Base-by-base conservation (phyloP, 2,888 invertebrate genomes). In the Thelaira solivaga region DNA sequence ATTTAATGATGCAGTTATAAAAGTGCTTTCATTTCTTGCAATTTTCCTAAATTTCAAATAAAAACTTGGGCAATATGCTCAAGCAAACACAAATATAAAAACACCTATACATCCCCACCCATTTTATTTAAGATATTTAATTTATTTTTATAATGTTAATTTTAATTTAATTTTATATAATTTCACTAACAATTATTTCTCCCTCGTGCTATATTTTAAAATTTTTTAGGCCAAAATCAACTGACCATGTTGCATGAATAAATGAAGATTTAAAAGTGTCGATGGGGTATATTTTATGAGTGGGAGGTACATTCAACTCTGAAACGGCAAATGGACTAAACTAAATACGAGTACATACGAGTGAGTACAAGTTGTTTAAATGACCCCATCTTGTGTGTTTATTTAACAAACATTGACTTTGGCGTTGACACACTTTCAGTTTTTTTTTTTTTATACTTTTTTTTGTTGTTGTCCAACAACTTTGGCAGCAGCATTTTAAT, bases 401-500 rank as follows among this genome's bases (percentile, higher is more conserved):
- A n/a, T n/a, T 69, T 74, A 64, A 74, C 51, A 74, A 78, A 78
- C 69, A 78, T 78, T 78, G 74, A 74, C 77, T 78, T 78, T 78
- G 77, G 77, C 74, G 77, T 78, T 78, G 77, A 78, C 77, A 78
- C 64, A 74, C 59, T 78, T 77, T 65, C 24, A 47, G 18, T 64
- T 49, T 41, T 57, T 72, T 47, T 5, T 39, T 20, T 65, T 43
- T 53, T 55, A 29, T 0, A 1, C 10, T 34, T 29, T n/a, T 8
- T 34, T 39, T 20, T n/a, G 6, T 29, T 13, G 6, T 24, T 55
- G 1, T n/a, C 47, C 49, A 13, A 55, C 43, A 36, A n/a, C 18
- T 43, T 43, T n/a, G n/a, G n/a, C 22, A 62, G 18, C 34, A 51
- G 36, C 11, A 18, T 61, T 71, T 71, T 39, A 36, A 20, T 49